Evolutionary conservation across 2,797 vertebrate genomes (phyloP), one percentile per base, ranked within the genome.

Genomic region (Arnoldichthys spilopterus): DNA sequence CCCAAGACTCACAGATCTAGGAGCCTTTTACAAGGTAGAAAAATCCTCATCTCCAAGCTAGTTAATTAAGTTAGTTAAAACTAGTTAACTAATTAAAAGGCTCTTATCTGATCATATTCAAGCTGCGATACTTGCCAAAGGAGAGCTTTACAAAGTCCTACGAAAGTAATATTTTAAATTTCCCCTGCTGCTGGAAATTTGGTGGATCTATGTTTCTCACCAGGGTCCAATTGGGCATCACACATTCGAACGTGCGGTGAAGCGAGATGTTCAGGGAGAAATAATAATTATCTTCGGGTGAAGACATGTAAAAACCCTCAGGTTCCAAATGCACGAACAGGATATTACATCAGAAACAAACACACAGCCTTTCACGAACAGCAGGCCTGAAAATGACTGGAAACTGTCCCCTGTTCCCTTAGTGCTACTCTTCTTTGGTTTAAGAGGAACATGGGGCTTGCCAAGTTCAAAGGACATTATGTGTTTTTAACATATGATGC

Each of bases 401-500:
- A 1, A 30, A 63, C 20, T 37, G 61, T 32, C 32, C 20, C 9
- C 22, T 6, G 16, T 67, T 26, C 37, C 62, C 62, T 20, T 24
- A 24, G 3, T 43, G 64, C 22, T 67, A 22, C 40, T 67, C 1
- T 12, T 49, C 43, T 68, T 18, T 47, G 24, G 24, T 20, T 53
- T 4, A 32, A 6, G 24, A 30, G 11, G 47, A 51, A 32, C 7
- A 28, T 9, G 8, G 47, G 49, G 1, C 47, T 53, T 32, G 47
- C 16, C 28, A 15, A 32, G 47, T 53, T 54, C 47, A 53, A 70
- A 32, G 8, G 18, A 51, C 30, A 18, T 72, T 40, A 37, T 62
- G 32, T 8, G 32, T 51, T 70, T n/a, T 51, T 40, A 24, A 26
- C 30, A 64, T 6, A 77, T 64, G 32, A 78, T 72, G 49, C 20